phyloP scores from a whole-genome alignment of 2,888 invertebrate species.

The Sesia bembeciformis region DNA sequence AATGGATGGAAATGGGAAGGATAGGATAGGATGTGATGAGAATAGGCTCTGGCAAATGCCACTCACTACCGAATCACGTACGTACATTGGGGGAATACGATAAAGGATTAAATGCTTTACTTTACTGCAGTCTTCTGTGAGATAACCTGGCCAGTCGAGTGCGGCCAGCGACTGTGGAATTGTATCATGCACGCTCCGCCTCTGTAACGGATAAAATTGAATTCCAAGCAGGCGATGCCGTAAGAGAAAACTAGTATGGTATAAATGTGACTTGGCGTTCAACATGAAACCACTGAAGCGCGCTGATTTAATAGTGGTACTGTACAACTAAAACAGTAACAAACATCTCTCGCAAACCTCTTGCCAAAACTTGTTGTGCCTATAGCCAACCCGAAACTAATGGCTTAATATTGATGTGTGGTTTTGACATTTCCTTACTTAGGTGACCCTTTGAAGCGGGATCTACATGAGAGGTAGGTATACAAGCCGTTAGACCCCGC shows the following conservation, averaged over 20 bases:
- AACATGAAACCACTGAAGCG: neutral
- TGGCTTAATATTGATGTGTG: slow-evolving; percentile 64
- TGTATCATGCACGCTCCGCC: no score
- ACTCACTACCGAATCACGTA: no score
- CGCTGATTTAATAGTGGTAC: neutral
- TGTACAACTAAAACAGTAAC: neutral
- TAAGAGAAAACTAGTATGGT: neutral
- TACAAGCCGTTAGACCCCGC: slow-evolving; percentile 5
- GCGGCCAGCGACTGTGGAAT: no score
- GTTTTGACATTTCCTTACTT: slow-evolving; percentile 57
- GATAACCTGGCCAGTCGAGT: no score
- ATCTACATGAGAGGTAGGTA: slow-evolving; percentile 7
- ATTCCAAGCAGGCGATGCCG: no score
- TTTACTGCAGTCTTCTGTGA: no score
- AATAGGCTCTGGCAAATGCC: no score
- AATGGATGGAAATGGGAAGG: no score
- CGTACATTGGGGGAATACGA: no score
- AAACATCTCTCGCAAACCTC: slow-evolving; percentile 14
- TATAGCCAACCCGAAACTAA: slow-evolving; percentile 46
- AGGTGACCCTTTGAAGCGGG: slow-evolving; percentile 37
- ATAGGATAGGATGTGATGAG: no score
- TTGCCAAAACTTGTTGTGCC: slow-evolving; percentile 28
- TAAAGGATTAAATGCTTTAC: no score
- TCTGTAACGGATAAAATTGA: no score
- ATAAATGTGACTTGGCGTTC: neutral